Conservation (phyloP, 1,140 invertebrate species). For the Ostrea edulis region DNA sequence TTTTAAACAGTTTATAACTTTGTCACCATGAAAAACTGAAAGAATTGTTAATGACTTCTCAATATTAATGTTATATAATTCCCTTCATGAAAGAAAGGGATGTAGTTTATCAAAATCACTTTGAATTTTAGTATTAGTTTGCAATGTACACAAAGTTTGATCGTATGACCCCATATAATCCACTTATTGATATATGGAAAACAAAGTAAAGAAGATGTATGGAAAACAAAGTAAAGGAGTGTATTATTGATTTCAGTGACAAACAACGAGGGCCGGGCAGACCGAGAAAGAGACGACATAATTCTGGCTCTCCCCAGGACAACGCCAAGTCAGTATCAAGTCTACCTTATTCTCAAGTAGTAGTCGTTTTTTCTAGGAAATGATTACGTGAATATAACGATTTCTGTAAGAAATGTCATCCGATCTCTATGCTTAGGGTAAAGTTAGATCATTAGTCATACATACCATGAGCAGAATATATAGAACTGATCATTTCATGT, state of each 20-base stretch:
- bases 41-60: too few species aligned
- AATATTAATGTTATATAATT: too few species aligned
- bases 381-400: not conserved
- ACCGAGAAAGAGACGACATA: conserved; percentile 10
- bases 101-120: not conserved
- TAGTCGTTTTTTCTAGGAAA: not conserved
- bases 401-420: conserved; percentile 3
- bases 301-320: not conserved
- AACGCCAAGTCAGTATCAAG: not conserved
- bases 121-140: too few species aligned
- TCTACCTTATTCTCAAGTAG: not conserved
- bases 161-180: not conserved
- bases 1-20: too few species aligned
- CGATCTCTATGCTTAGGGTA: not conserved
- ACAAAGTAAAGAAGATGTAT: too few species aligned
- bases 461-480: not conserved
- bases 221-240: not conserved
- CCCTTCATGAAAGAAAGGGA: not conserved
- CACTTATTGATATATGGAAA: not conserved
- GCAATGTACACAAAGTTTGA: not conserved
- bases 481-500: not conserved
- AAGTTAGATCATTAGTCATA: conserved; percentile 1
- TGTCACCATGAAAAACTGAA: too few species aligned
- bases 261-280: not conserved
- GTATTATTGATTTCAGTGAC: conserved; percentile 24